A percentile compares a stretch with the other conserved stretches of the same genome.
Conservation (phyloP, 1,140 invertebrate species). For the Leptinotarsa lineolata region DNA sequence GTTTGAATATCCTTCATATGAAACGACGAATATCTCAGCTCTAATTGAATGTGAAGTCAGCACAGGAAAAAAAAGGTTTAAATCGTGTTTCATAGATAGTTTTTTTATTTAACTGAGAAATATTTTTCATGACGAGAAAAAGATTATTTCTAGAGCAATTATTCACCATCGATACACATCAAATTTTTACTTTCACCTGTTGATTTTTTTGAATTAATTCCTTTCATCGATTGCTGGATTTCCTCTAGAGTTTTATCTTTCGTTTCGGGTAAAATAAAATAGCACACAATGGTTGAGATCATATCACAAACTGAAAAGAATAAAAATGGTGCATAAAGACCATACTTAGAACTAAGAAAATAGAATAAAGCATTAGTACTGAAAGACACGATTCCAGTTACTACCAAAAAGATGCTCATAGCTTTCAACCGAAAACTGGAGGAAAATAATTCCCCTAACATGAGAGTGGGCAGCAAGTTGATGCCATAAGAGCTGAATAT, state of each 20-base stretch:
- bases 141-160: too few species aligned
- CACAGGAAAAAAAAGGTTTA: too few species aligned
- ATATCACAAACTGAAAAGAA: slow-evolving; percentile 75
- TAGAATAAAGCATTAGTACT: slow-evolving; percentile 51
- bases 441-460: slow-evolving; percentile 50
- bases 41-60: too few species aligned
- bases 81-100: too few species aligned
- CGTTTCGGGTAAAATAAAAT: slow-evolving; percentile 86
- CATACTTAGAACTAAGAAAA: slow-evolving; percentile 60
- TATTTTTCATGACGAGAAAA: neutral
- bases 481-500: slow-evolving; percentile 40
- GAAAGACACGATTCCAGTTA: slow-evolving; percentile 39
- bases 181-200: slow-evolving; percentile 32
- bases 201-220: slow-evolving; percentile 12
- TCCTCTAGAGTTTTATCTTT: slow-evolving; percentile 80
- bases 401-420: slow-evolving; percentile 36
- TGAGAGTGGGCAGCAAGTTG: slow-evolving; percentile 43
- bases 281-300: slow-evolving; percentile 75
- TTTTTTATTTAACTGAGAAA: neutral
- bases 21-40: too few species aligned
- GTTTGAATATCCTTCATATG: too few species aligned
- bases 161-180: neutral
- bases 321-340: slow-evolving; percentile 76
- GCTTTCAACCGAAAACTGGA: slow-evolving; percentile 48
- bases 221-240: slow-evolving; percentile 60